Evolutionary conservation across 2,113 vertebrate genomes (phyloP).

Genomic region (Planiliza haematocheilus): DNA sequence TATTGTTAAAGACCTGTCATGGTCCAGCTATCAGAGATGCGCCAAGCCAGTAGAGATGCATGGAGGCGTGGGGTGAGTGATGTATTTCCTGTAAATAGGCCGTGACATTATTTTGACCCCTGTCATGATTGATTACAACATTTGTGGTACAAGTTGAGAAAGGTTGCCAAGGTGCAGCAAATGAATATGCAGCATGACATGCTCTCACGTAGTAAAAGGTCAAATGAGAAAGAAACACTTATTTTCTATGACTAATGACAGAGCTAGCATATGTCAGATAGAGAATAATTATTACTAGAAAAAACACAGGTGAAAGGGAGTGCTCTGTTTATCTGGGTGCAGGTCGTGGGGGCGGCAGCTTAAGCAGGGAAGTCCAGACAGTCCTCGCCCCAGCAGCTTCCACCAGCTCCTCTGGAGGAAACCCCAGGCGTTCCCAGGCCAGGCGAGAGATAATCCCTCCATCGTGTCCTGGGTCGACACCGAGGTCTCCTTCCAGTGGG

Average conservation of each 20-base stretch:
- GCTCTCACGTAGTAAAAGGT: background rate
- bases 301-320: background rate
- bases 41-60: background rate
- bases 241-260: constrained; percentile 24
- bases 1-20: constrained; percentile 23
- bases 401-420: no score
- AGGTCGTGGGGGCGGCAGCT: no score
- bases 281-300: background rate
- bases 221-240: constrained; percentile 17
- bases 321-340: background rate
- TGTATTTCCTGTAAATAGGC: constrained; percentile 29
- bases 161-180: constrained; percentile 17
- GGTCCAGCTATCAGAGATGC: constrained; percentile 11
- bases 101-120: constrained; percentile 31
- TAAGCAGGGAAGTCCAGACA: no score
- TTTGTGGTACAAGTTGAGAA: constrained; percentile 14
- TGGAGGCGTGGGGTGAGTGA: background rate
- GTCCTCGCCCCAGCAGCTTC: no score
- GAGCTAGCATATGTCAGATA: background rate
- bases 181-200: constrained; percentile 35
- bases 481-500: no score
- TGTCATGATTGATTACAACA: constrained; percentile 41
- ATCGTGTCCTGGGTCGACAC: no score
- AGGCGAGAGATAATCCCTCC: no score
- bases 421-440: no score